Base-by-base conservation (phyloP, 2,797 vertebrate genomes). In the Hemitrygon akajei region DNA sequence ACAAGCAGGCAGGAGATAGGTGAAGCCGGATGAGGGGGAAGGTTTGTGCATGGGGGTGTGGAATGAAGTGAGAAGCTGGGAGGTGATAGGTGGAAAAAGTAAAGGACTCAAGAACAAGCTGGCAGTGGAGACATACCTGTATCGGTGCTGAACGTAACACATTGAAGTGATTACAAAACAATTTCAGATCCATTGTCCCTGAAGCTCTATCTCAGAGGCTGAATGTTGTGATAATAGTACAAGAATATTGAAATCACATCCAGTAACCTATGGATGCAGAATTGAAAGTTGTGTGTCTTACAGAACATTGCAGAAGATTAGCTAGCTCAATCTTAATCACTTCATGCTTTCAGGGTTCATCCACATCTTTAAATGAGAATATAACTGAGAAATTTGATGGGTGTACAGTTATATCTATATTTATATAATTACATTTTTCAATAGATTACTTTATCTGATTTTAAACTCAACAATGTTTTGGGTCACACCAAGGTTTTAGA, bases 321-420 rank as follows among this genome's bases (percentile, higher is more conserved):
- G 22, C n/a, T 69, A 22, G 86, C 86, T 9, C 16, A 89, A 34
- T 7, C 7, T 89, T 37, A n/a, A 87, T 66, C 18, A 30, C 84
- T 89, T 89, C 86, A 69, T 89, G 86, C 63, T 89, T 89, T 89
- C 60, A 89, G 37, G 66, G 58, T 56, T 60, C 27, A 30, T n/a
- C 58, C 84, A 66, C 30, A 87, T 63, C 60, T 87, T 34, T 87
- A n/a, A 87, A 87, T 66, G 27, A 63, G 69, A 66, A 30, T 87
- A 89, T 18, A 20, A 89, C n/a, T 66, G 16, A 60, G 60, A 66
- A 66, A 66, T 14, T 60, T 89, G 60, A 69, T 14, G 66, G n/a
- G 34, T 63, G n/a, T n/a, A 73, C 71, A 18, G 63, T 18, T 66
- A 34, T 16, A 60, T 87, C 18, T 63, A 63, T 87, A 60, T 34